Base-by-base conservation (phyloP, 2,888 invertebrate species). In the Papilio gigon region DNA sequence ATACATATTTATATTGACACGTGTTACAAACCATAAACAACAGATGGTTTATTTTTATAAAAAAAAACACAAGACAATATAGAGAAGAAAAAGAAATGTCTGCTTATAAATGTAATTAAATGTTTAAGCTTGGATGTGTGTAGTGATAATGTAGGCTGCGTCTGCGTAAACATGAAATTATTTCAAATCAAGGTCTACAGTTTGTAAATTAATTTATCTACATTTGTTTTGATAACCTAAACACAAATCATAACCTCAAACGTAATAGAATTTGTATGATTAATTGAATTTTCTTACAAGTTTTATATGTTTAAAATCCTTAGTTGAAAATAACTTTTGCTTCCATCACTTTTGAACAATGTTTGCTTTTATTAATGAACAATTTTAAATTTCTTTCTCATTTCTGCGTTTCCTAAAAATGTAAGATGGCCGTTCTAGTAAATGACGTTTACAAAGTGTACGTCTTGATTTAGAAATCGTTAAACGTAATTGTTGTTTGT, bases 21-120 rank as follows among this genome's bases (percentile, higher is more conserved):
- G 27, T 12, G 25, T 53, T 17, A 42, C 17, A 56, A 56, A 33
- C 11, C 6, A 1, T 61, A 17, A 44, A 59, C 14, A 56, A 40
- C 14, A 37, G 9, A 64, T 25, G 8, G 14, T 35, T 40, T 25
- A 14, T 61, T 60, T 50, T 27, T 50, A 6, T 9, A 33, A 44
- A 53, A 9, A 14, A 40, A 35, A 40, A 56, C n/a, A 58, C 47
- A 47, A 37, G 68, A 64, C 68, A 68, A 68, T 68, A 64, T 59
- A 37, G 20, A 62, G 17, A 33, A 44, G 20, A 37, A 47, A 63
- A 47, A 44, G 56, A 17, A 60, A 42, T 42, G 42, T 20, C 62
- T 33, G 42, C 22, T 27, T 20, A 44, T 37, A 27, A 60, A 50
- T 27, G 37, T 60, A 60, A 62, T 40, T 58, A 63, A 40, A 25